Evolutionary conservation across 64 coral and sea anemone species (phyloP), one percentile per base, ranked within the genome.

Genomic region (Hydrozoanthus tunicans): DNA sequence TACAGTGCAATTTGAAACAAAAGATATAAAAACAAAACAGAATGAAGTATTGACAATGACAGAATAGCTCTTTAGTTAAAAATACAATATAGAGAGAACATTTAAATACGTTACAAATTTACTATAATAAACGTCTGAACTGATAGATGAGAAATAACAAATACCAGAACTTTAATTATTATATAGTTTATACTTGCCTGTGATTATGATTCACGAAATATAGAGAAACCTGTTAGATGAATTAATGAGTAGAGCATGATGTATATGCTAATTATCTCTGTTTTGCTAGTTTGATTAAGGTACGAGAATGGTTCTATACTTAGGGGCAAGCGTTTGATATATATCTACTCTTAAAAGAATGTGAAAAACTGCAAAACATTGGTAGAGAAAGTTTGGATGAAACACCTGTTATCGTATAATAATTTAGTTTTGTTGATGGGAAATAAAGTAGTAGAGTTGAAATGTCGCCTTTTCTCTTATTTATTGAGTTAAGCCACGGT

Each of bases 1-100:
- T 82, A 62, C 13, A 78, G 52, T 13, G 13, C 62, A 63, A 51
- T 63, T 13, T 82, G 59, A 63, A 82, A 82, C 59, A 56, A 65
- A 82, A 6, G 26, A 14, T 66, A 52, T 43, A 55, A 84, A 68
- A 11, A 4, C 15, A 3, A 7, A 59, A 8, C 2, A 71, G 6
- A 66, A 12, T 13, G 24, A 76, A 9, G 13, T 76, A 76, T 52
- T 51, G 9, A 76, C 9, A 76, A 5, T 52, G 17, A 76, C 13
- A 76, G 32, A 43, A 43, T 43, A 10, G 7, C 53, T 2, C 14
- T 52, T 76, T 26, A 27, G 51, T 57, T 81, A 12, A 24, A 81
- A 81, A 27, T 5, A 81, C 59, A 51, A 12, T 14, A 32, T 61
- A 27, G 15, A 3, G 13, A 52, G 72, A 76, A 66, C 5, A 4